These are phyloP conservation scores for Pedionomus torquatus DNA, from an alignment of 2,113 vertebrate genomes.

Conservation along the genomic window DNA sequence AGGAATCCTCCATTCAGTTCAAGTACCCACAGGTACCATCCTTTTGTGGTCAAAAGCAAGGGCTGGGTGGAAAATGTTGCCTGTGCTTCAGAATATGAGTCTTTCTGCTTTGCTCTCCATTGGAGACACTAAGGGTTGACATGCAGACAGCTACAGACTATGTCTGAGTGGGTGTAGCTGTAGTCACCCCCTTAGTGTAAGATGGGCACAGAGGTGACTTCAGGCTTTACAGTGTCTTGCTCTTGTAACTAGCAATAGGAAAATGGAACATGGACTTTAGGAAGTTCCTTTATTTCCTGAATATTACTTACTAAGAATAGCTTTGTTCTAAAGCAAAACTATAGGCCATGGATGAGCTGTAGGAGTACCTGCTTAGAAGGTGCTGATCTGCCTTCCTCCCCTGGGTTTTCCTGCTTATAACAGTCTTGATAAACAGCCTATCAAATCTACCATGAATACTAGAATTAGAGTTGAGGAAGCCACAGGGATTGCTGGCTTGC, in stretches of 20 bases:
- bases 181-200: not conserved
- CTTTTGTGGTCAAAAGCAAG: not conserved
- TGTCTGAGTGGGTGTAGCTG: accelerated
- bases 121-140: not conserved
- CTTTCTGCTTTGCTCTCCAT: not conserved
- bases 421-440: not conserved
- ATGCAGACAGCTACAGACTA: not conserved
- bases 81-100: not conserved
- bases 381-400: not conserved
- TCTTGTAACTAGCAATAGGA: not conserved
- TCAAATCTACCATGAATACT: not conserved
- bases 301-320: not conserved
- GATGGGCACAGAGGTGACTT: not conserved
- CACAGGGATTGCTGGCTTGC: not conserved
- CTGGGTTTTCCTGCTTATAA: not conserved
- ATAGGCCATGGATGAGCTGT: not conserved
- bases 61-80: not conserved
- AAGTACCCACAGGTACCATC: not conserved
- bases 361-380: not conserved
- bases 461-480: not conserved
- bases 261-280: not conserved
- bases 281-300: not conserved
- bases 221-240: not conserved
- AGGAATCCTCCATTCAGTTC: not conserved
- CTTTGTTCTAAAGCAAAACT: not conserved